Percentiles rank a stretch among this genome's conserved stretches.
These are phyloP conservation scores for Parasteatoda tepidariorum DNA, from an alignment of 1,140 invertebrate species.

Conservation along the genomic window DNA sequence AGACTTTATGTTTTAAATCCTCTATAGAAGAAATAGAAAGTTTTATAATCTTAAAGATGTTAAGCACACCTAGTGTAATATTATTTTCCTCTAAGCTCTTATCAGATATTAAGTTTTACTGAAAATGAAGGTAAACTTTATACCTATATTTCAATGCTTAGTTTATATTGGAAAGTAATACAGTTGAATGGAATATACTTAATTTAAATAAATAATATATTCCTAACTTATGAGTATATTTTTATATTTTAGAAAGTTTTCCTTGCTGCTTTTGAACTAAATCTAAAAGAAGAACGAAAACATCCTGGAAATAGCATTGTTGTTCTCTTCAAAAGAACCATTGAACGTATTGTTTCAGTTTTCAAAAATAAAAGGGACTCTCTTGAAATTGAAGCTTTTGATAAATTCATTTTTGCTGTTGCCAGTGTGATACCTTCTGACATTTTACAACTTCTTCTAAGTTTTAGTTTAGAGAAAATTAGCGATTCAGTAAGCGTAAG, in stretches of 20 bases:
- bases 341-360: not conserved
- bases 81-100: no score
- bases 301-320: not conserved
- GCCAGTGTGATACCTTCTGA: constrained; percentile 15
- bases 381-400: not conserved
- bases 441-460: constrained; percentile 9
- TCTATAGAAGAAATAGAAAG: no score
- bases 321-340: not conserved
- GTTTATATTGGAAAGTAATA: no score
- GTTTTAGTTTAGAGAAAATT: constrained; percentile 3
- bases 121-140: no score
- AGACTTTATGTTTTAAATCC: no score
- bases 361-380: not conserved
- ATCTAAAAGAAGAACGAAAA: constrained; percentile 11
- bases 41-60: no score
- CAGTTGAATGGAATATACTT: no score
- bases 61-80: no score
- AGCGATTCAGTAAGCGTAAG: constrained; percentile 1
- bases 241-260: constrained; percentile 15
- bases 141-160: no score
- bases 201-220: no score
- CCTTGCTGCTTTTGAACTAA: not conserved
- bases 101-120: no score
- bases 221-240: no score
- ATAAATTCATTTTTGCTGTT: not conserved